Conservation (phyloP, 1,140 invertebrate genomes). For the Phortica variegata region DNA sequence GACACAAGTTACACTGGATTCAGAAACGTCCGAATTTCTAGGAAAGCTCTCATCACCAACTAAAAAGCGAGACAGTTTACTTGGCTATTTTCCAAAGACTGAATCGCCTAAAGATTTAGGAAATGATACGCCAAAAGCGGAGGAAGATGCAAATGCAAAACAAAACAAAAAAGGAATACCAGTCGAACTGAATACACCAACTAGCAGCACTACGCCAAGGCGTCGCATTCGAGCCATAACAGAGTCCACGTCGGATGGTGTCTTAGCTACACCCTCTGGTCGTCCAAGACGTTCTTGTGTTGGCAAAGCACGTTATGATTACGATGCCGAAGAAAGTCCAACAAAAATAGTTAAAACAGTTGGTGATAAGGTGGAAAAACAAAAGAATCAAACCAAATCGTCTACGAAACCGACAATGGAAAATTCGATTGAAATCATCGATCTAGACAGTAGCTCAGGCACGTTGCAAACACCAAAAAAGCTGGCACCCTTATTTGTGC, state of each 20-base stretch:
- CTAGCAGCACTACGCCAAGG: slow-evolving; percentile 22
- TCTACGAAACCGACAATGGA: slow-evolving; percentile 7
- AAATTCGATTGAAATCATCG: slow-evolving; percentile 28
- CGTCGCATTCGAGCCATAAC: slow-evolving; percentile 12
- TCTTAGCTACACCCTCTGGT: slow-evolving; percentile 19
- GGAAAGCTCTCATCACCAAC: slow-evolving; percentile 59
- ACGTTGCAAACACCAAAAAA: slow-evolving; percentile 44
- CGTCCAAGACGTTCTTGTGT: slow-evolving; percentile 46
- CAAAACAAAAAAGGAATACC: background rate
- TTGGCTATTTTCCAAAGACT: slow-evolving; percentile 60
- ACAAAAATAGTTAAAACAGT: too few relatives aligned
- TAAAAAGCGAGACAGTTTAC: slow-evolving; percentile 61
- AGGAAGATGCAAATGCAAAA: background rate
- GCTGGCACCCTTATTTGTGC: slow-evolving; percentile 65
- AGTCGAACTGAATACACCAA: slow-evolving; percentile 2
- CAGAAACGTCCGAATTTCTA: slow-evolving; percentile 36
- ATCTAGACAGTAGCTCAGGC: slow-evolving; percentile 33
- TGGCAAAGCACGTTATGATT: slow-evolving; percentile 44
- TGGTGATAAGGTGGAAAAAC: background rate
- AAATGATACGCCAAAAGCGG: background rate
- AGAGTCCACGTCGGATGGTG: background rate
- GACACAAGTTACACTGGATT: slow-evolving; percentile 1
- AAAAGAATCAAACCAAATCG: background rate
- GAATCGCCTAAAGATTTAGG: slow-evolving; percentile 27
- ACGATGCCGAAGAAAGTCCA: slow-evolving; percentile 42